Evolutionary conservation across 2,888 invertebrate genomes (phyloP), one percentile per base, ranked within the genome.

Genomic region (Shargacucullia verbasci): DNA sequence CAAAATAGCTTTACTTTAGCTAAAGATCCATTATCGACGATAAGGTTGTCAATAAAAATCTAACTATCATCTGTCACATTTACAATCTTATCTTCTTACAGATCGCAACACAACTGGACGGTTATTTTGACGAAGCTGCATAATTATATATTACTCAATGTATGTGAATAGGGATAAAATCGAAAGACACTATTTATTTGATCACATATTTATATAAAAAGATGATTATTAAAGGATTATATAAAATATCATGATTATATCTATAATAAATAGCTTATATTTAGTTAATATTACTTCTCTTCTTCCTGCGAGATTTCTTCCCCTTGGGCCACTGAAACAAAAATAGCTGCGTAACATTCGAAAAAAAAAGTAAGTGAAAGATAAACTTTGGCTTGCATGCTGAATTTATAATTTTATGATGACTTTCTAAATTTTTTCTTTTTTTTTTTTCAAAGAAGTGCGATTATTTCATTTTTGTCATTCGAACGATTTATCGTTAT

Each of bases 81-180:
- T 9, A 38, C 90, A 34, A 4, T 7, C 4, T 12, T 13, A 8
- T 20, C 12, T n/a, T 5, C n/a, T 39, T 37, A 12, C 87, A 93
- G 93, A 97, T 99, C 7, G 96, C 97, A 1, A 95, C 96, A 0
- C 95, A 97, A 83, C 95, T 99, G 45, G 98, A 98, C 82, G 97
- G 97, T 59, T 98, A 99, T 82, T 99, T 99, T 88, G 99, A 99
- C 92, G 97, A 98, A 71, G 96, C 97, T 40, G 97, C 97, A 29
- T 97, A 94, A 45, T 15, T 44, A 6, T 4, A 8, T 0, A 11
- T 1, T 11, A 38, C n/a, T n/a, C 7, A 34, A 59, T 60, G 47
- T 66, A 55, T 66, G 68, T 43, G 20, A 50, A 53, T 70, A 63
- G 15, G 20, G 43, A 47, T 27, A 25, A 34, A 48, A 29, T 29